Percentiles rank a stretch among this genome's conserved stretches.
Evolutionary conservation across 2,113 vertebrate genomes (phyloP).

Genomic region (Sturnus vulgaris): DNA sequence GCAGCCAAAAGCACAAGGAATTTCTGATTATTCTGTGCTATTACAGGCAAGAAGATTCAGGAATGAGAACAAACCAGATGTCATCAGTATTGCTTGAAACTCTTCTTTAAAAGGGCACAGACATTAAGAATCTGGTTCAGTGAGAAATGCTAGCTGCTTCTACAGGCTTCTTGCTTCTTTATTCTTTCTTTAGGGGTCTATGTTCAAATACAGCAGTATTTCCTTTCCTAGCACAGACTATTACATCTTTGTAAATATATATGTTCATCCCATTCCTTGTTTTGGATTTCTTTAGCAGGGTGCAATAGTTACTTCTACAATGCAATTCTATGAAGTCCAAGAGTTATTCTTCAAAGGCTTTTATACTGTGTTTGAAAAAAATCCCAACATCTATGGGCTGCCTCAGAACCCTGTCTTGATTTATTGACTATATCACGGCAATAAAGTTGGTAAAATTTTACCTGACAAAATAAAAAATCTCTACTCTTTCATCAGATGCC

Average conservation of each 20-base stretch:
- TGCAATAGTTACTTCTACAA: not conserved
- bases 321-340: not conserved
- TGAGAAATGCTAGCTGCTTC: not conserved
- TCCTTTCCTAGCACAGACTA: not conserved
- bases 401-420: not conserved
- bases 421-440: not conserved
- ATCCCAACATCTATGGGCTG: not conserved
- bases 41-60: not conserved
- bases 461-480: not conserved
- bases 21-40: not conserved
- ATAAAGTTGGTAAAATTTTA: not conserved
- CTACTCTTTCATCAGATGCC: not conserved
- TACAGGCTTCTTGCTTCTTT: not conserved
- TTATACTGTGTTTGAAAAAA: not conserved
- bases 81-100: not conserved
- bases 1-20: not conserved
- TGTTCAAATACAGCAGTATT: not conserved
- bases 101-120: not conserved
- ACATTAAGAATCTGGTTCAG: not conserved
- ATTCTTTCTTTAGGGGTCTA: not conserved
- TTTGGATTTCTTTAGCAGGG: not conserved
- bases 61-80: not conserved
- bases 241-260: not conserved
- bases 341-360: not conserved
- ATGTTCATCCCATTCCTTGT: not conserved